Conservation (phyloP, 2,888 invertebrate genomes). For the Rhabditophanes sp. region DNA sequence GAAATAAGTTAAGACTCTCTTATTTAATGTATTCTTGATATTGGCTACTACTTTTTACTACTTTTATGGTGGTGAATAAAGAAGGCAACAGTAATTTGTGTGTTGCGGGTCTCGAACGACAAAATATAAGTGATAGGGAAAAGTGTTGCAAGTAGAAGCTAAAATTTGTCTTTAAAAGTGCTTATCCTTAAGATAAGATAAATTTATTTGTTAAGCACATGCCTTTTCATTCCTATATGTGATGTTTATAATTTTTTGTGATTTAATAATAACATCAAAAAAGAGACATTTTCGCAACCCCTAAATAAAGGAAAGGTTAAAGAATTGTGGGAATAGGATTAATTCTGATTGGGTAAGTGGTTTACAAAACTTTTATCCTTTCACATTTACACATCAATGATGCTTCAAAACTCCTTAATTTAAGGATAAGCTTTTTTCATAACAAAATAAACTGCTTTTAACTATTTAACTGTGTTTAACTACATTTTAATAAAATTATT, state of each 20-base stretch:
- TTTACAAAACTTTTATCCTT: not conserved
- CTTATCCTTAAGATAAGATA: too few species aligned
- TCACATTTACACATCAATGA: too few species aligned
- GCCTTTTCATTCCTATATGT: too few species aligned
- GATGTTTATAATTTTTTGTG: not conserved
- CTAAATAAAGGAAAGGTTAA: not conserved
- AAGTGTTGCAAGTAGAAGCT: not conserved
- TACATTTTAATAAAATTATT: not conserved
- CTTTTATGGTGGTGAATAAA: not conserved
- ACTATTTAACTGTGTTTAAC: too few species aligned
- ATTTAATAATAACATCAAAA: not conserved
- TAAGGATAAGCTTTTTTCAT: not conserved
- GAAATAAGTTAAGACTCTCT: too few species aligned
- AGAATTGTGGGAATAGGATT: not conserved
- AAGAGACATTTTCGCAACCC: not conserved
- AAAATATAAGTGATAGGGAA: not conserved
- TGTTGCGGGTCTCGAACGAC: not conserved
- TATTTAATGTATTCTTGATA: too few species aligned
- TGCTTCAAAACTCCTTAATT: too few species aligned
- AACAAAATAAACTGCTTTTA: not conserved
- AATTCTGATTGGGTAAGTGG: not conserved
- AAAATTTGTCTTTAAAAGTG: too few species aligned
- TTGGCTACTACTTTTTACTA: too few species aligned
- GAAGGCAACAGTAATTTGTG: not conserved
- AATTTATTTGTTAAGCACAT: too few species aligned